Conservation (phyloP, 1,140 invertebrate genomes). For the Samia ricini region DNA sequence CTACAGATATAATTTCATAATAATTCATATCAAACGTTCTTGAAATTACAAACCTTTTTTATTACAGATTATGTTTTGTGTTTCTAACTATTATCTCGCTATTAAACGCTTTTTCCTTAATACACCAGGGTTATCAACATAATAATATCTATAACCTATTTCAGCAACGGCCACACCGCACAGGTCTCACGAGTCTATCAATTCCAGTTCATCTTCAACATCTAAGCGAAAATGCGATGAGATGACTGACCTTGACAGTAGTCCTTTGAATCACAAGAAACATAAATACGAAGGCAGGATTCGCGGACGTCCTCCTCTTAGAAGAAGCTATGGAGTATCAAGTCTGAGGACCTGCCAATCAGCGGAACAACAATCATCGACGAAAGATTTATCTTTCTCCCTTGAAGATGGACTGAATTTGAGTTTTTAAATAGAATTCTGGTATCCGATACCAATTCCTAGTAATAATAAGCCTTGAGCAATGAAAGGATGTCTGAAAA, state of each 20-base stretch:
- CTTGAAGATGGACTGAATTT: constrained; percentile 48
- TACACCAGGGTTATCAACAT: background rate
- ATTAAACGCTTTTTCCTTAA: background rate
- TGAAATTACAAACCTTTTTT: too few species aligned
- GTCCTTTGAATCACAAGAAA: constrained; percentile 66
- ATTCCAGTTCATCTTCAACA: constrained; percentile 45
- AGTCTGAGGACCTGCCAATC: constrained; percentile 39
- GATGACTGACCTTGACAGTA: constrained; percentile 47
- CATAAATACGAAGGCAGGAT: constrained; percentile 66
- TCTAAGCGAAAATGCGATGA: constrained; percentile 65
- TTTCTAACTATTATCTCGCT: too few species aligned
- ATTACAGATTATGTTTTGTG: too few species aligned
- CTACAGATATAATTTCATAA: too few species aligned
- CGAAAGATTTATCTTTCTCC: constrained; percentile 30
- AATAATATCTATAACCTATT: background rate
- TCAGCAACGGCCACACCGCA: constrained; percentile 26
- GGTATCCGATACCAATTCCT: background rate
- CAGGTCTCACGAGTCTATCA: constrained; percentile 6
- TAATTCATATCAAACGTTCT: too few species aligned
- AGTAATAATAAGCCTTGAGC: background rate
- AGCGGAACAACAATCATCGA: constrained; percentile 38
- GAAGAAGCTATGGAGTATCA: constrained; percentile 39
- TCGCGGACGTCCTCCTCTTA: constrained; percentile 60
- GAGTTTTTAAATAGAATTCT: constrained; percentile 36
- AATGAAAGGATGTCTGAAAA: too few species aligned